Base-by-base conservation (phyloP, 2,888 invertebrate species). In the Acleris sparsana region DNA sequence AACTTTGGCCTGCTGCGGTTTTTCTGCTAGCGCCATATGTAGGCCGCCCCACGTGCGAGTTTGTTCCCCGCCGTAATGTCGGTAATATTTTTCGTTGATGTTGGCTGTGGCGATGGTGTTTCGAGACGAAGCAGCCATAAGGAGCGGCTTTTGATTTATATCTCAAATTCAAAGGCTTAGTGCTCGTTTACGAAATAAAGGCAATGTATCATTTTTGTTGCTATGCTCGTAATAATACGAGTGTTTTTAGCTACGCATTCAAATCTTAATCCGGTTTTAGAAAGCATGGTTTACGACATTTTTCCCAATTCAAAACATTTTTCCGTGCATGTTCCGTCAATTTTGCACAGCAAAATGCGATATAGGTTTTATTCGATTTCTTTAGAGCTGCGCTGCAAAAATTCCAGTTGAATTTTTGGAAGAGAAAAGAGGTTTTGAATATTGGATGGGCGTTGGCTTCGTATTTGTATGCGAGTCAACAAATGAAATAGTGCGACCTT, bases 41-140 rank as follows among this genome's bases (percentile, higher is more conserved):
- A 68, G 68, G 68, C 56, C 64, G 59, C 51, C 53, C 22, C 68
- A 64, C 67, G 64, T 62, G 61, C 57, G 63, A 55, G 58, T 56
- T 56, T 25, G 20, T 72, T 71, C 74, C 73, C 46, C 57, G 53
- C 16, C n/a, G 73, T 80, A 79, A 80, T 80, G 80, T 71, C 57
- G 62, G 75, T 73, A 73, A 80, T 79, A 80, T 78, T 74, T 80
- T 71, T 64, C 67, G 69, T 67, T 71, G 62, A 70, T 72, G 73
- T 70, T 69, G 57, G 68, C 65, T 62, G 68, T 57, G 61, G 55
- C 60, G 44, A 55, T 56, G 61, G 64, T 60, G 64, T 56, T 53
- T 20, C 51, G 33, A 60, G 59, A 52, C 49, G 56, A 51, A 63
- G 63, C 62, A 63, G 69, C 68, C 72, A 64, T 69, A 68, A 70